Evolutionary conservation across 2,888 invertebrate species (phyloP).

Genomic region (Apotomis capreana): DNA sequence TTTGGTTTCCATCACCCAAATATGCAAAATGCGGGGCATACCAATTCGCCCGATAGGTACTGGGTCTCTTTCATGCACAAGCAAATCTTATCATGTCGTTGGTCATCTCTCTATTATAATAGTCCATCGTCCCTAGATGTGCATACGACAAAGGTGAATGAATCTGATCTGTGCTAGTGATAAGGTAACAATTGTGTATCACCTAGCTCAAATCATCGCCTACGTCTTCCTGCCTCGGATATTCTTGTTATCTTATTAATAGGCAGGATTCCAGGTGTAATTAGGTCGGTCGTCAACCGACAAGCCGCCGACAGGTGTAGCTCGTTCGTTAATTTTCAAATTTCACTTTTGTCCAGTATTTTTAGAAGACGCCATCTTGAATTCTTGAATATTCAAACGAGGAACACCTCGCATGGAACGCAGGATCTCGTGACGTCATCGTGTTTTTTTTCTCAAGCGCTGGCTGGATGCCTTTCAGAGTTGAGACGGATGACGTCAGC

Average conservation of each 20-base stretch:
- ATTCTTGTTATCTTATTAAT: slow-evolving; percentile 39
- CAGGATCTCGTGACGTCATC: slow-evolving; percentile 30
- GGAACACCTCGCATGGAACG: slow-evolving; percentile 29
- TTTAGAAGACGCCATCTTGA: slow-evolving; percentile 36
- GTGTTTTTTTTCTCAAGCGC: slow-evolving; percentile 20
- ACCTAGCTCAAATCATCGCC: slow-evolving; percentile 7
- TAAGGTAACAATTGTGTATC: neutral
- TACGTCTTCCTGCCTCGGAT: slow-evolving; percentile 23
- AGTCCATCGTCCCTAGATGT: too few species aligned
- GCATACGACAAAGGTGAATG: neutral
- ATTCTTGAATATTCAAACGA: slow-evolving; percentile 33
- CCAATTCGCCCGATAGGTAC: too few species aligned
- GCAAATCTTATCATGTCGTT: too few species aligned
- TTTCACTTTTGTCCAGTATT: slow-evolving; percentile 40
- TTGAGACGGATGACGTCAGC: slow-evolving; percentile 35
- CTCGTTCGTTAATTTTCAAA: slow-evolving; percentile 35
- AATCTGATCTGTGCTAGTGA: neutral
- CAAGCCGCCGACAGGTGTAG: slow-evolving; percentile 36
- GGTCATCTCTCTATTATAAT: too few species aligned
- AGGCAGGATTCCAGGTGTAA: slow-evolving; percentile 62
- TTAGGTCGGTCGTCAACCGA: slow-evolving; percentile 61
- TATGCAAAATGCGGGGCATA: too few species aligned
- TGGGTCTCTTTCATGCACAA: too few species aligned
- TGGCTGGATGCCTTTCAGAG: slow-evolving; percentile 35
- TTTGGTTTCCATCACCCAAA: neutral